Evolutionary conservation across 1,140 invertebrate genomes (phyloP), one percentile per base, ranked within the genome.

Genomic region (Dreissena polymorpha): DNA sequence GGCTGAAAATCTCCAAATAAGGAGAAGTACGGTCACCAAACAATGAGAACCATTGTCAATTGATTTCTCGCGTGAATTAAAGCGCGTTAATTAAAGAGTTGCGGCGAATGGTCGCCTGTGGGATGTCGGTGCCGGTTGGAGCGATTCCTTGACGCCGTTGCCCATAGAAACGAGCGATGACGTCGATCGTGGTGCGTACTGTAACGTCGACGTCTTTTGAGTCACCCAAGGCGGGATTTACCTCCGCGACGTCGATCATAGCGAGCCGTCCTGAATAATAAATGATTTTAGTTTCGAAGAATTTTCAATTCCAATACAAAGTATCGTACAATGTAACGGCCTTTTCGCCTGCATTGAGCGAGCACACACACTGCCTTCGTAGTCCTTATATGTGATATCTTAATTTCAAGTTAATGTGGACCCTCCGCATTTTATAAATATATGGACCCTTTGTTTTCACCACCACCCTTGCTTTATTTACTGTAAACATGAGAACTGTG

Each of bases 171-270:
- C 86, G 86, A 0, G 85, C 72, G 10, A 87, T 72, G 13, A 91
- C 84, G 27, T 88, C 84, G 23, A 90, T 68, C 0, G 90, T 87
- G 23, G 85, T 86, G 39, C 78, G 79, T 0, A 89, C 70, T 6
- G 90, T 91, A n/a, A 50, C 68, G n/a, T 87, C 74, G 0, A 85
- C 76, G n/a, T 90, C 86, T 16, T 85, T 76, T 1, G 87, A 70
- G 49, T 68, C 85, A 63, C 90, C 88, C 13, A 92, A 79, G 8
- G 64, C 68, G 10, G 97, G 97, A 94, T 98, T 98, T 0, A 98
- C 95, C 94, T 98, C 97, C 0, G 98, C 97, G 51, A 98, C 89
- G 93, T 98, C 97, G 63, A 98, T 91, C 29, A 95, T 96, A 83
- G 95, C 94, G 18, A 98, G 92, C 78, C 95, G 94, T n/a, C 90